Conservation (phyloP, 2,113 vertebrate species). For the Barbus barbus region DNA sequence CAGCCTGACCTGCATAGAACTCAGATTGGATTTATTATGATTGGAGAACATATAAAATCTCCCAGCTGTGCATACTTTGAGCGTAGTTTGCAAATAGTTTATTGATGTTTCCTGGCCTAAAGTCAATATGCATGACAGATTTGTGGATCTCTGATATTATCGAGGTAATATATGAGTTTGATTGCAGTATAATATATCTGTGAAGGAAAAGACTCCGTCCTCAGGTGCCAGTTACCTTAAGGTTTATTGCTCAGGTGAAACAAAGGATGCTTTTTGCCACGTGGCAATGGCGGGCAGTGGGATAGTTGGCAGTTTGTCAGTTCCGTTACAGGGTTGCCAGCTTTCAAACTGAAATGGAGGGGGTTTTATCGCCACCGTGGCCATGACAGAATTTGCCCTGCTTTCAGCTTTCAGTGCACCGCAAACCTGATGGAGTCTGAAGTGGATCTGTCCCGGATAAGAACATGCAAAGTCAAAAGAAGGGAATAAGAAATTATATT, state of each 20-base stretch:
- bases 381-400: neutral
- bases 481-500: neutral
- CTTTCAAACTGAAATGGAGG: constrained; percentile 12
- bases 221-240: constrained; percentile 4
- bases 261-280: constrained; percentile 28
- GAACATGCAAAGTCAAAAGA: neutral
- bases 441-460: neutral
- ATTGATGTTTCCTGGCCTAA: neutral
- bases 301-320: constrained; percentile 28
- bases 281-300: neutral
- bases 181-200: neutral
- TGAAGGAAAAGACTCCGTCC: neutral
- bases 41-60: constrained; percentile 14
- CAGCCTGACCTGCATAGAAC: neutral
- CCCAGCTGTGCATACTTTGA: neutral
- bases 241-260: constrained; percentile 21
- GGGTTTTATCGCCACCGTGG: neutral
- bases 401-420: neutral
- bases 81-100: constrained; percentile 34
- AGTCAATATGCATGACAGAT: constrained; percentile 17
- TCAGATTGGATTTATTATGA: neutral
- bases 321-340: constrained; percentile 23
- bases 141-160: constrained; percentile 8
- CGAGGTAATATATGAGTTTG: neutral
- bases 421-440: neutral